phyloP scores from a whole-genome alignment of 2,797 vertebrate genomes.

The Bradypodion pumilum region DNA sequence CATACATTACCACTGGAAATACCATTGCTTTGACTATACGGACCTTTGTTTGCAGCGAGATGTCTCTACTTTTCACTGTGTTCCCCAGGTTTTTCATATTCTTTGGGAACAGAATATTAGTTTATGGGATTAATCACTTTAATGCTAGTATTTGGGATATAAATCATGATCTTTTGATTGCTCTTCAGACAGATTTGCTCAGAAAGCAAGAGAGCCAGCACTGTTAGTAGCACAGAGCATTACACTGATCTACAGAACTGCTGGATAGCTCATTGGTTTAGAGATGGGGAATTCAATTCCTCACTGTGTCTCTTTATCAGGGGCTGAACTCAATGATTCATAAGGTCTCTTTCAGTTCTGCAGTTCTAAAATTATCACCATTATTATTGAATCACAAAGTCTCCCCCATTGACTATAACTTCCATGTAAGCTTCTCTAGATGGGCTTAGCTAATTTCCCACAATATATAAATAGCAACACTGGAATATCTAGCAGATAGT shows the following conservation, averaged over 20 bases:
- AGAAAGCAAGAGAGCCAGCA: neutral
- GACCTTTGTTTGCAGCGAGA: no score
- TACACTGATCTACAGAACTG: neutral
- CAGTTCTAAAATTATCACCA: no score
- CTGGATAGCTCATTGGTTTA: no score
- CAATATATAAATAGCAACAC: neutral
- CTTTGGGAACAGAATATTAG: neutral
- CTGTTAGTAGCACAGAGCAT: neutral
- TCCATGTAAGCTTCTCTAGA: neutral
- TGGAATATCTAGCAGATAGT: neutral
- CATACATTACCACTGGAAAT: no score
- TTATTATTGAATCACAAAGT: neutral
- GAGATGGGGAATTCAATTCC: no score
- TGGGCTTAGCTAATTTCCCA: neutral
- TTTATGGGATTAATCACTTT: neutral
- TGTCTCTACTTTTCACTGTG: no score
- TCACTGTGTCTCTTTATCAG: no score
- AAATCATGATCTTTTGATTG: neutral
- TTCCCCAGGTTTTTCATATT: no score
- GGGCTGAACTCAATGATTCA: no score
- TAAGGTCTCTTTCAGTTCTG: no score
- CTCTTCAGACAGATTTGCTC: neutral
- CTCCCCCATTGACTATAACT: neutral
- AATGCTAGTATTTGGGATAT: neutral
- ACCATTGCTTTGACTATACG: no score